Conservation (phyloP, 2,113 vertebrate genomes). For the Triplophysa siluroides region DNA sequence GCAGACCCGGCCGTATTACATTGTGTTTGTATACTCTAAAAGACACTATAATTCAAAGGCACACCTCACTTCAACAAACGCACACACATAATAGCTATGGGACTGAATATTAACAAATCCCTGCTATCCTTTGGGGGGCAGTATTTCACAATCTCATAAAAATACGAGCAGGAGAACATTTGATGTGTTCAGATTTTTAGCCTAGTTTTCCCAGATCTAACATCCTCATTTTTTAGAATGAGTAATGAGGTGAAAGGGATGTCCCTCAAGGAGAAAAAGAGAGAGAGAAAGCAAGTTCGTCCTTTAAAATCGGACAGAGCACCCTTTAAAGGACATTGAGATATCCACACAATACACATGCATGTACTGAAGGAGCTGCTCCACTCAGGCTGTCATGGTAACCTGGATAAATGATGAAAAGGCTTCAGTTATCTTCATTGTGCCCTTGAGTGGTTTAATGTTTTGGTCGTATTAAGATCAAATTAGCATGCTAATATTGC, state of each 20-base stretch:
- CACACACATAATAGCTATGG: neutral
- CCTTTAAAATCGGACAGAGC: slow-evolving; percentile 28
- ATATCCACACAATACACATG: neutral
- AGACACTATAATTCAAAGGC: neutral
- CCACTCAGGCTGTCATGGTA: slow-evolving; percentile 36
- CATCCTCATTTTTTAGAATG: slow-evolving; percentile 40
- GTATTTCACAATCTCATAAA: neutral
- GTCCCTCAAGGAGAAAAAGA: slow-evolving; percentile 23
- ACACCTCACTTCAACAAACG: neutral
- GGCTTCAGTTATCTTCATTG: slow-evolving; percentile 31
- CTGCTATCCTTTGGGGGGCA: slow-evolving; percentile 5
- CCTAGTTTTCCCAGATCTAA: slow-evolving; percentile 38
- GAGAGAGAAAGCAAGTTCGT: slow-evolving; percentile 22
- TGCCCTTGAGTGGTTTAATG: neutral
- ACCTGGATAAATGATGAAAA: slow-evolving; percentile 47
- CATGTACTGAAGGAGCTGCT: slow-evolving; percentile 21
- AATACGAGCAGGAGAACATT: slow-evolving; percentile 1
- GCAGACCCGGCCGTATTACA: neutral
- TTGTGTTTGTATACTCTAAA: neutral
- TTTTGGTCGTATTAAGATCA: slow-evolving; percentile 10
- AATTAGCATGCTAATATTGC: neutral
- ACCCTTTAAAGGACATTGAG: slow-evolving; percentile 39
- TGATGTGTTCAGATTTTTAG: slow-evolving; percentile 28
- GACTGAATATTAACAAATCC: neutral
- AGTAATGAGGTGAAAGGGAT: slow-evolving; percentile 38